phyloP scores from a whole-genome alignment of 2,113 vertebrate species.

The Nesogale talazaci region DNA sequence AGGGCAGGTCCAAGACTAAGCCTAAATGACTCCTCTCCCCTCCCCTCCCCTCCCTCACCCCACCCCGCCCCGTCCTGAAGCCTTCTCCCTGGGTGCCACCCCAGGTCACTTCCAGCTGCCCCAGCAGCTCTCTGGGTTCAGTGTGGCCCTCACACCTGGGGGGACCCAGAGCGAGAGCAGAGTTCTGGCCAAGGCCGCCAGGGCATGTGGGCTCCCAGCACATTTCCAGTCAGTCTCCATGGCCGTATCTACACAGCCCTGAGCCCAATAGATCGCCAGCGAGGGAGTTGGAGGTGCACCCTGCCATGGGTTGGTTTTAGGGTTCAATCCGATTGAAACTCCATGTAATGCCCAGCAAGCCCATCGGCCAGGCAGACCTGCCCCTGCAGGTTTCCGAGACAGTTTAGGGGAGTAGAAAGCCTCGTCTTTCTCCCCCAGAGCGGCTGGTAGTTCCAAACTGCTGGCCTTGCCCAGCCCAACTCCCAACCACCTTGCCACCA shows the following conservation, averaged over 20 bases:
- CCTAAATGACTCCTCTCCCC: too few species aligned
- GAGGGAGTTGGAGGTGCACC: rapidly evolving
- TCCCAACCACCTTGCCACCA: too few species aligned
- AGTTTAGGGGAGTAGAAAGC: too few species aligned
- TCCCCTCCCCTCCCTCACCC: too few species aligned
- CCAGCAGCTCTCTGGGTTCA: too few species aligned
- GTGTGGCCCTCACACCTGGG: not conserved
- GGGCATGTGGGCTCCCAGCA: not conserved
- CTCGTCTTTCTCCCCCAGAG: too few species aligned
- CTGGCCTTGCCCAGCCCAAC: too few species aligned
- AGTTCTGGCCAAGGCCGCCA: not conserved
- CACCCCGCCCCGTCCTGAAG: rapidly evolving
- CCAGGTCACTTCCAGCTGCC: not conserved
- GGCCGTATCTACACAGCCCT: not conserved
- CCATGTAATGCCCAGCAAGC: too few species aligned
- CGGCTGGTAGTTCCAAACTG: too few species aligned
- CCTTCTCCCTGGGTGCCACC: not conserved
- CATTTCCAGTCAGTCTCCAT: too few species aligned
- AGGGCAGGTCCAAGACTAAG: not conserved
- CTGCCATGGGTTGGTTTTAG: not conserved
- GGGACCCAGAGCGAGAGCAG: not conserved
- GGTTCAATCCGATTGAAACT: not conserved
- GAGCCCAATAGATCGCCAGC: not conserved
- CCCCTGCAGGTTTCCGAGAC: too few species aligned
- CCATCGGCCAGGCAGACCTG: too few species aligned